Base-by-base conservation (phyloP, 2,888 invertebrate species). In the Stenchaetothrips biformis region DNA sequence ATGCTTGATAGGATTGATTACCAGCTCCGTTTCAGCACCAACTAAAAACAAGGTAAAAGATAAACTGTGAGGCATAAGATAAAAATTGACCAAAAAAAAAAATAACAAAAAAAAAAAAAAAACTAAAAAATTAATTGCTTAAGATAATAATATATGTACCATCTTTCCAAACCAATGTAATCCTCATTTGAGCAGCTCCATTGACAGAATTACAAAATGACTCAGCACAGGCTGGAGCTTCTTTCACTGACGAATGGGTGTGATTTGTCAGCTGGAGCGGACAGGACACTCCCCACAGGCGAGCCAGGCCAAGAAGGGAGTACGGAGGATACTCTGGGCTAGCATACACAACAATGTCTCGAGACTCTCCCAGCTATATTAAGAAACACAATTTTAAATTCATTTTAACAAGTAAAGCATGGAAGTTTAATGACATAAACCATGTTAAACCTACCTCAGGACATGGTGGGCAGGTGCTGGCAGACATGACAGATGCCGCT, bases 161-260 rank as follows among this genome's bases (percentile, higher is more conserved):
- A 87, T 91, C 88, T 89, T 93, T 94, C 91, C 94, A 95, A 85
- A 95, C 93, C 85, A 95, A 87, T 83, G 90, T 90, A 48, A 94
- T 83, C 81, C 90, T 89, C 47, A 92, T 86, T 79, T 85, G 82
- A 25, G 84, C 82, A 48, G 83, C 74, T 80, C 78, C 53, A 21
- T 81, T 83, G 83, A 80, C 82, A 83, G 67, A 81, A 83, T 79
- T 83, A 82, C 81, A 86, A 81, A 80, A 85, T 11, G 85, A 83
- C 80, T 87, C 85, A 80, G 90, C 88, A 79, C 85, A 85, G 1
- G 89, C 87, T 81, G 90, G 84, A n/a, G 86, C 84, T 18, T 87
- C 85, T 74, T 74, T 21, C 47, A 92, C 88, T 81, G 91, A 90
- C 48, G 93, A 93, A 87, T 93, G 93, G 81, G 90, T 86, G 84